Base-by-base conservation (phyloP, 2,797 vertebrate genomes). In the Manis pentadactyla region DNA sequence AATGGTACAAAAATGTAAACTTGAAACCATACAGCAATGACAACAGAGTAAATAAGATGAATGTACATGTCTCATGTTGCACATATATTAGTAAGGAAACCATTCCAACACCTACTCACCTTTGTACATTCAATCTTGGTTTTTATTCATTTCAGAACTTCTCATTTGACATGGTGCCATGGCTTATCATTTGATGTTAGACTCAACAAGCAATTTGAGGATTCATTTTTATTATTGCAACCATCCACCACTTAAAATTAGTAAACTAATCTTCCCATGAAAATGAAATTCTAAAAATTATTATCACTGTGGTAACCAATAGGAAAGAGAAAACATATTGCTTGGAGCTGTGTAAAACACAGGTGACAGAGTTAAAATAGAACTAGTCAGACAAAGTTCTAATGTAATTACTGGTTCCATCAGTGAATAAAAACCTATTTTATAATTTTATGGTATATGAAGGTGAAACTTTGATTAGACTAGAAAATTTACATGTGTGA, bases 191-290 rank as follows among this genome's bases (percentile, higher is more conserved):
- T 94, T 83, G 34, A 75, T 94, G 57, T 63, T 75, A 96, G 18
- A 84, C 1, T 91, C 73, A 77, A 34, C 29, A 92, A 51, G 11
- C 51, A 92, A 29, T 77, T 77, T 31, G 55, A 87, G 7, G 53
- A 1, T 75, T 93, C 9, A 81, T 8, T 21, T 55, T 95, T 87
- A 82, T 29, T 14, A 94, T 68, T 85, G 12, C 4, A 92, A 64
- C 59, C 73, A 21, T 83, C 49, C 14, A 64, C n/a, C 59, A 49
- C 53, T 97, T 74, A 87, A 96, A 94, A 71, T 93, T 97, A 97
- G 14, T 63, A 75, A 97, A 95, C 34, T 83, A 95, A 94, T 77
- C 23, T 85, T 68, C 14, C 25, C 37, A 68, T 7, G 8, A 84
- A 96, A 97, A 51, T 39, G 77, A 10, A 95, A 95, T 85, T 90